Evolutionary conservation across 1,140 invertebrate genomes (phyloP).

Genomic region (Platyura marginata): DNA sequence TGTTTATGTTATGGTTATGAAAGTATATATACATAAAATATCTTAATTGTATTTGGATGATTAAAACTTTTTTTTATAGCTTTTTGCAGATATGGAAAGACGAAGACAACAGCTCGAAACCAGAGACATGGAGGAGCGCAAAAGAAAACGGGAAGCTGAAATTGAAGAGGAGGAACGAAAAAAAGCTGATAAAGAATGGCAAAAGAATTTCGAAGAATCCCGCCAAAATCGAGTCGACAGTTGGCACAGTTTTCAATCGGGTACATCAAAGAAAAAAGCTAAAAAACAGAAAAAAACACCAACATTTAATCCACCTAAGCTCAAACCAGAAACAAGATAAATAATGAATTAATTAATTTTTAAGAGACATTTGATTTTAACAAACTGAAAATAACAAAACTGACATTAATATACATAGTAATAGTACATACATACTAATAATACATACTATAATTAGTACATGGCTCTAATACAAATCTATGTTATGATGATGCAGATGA

Average conservation of each 20-base stretch:
- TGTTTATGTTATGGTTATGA: slow-evolving; percentile 95
- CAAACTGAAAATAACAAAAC: no score
- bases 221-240: slow-evolving; percentile 84
- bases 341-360: no score
- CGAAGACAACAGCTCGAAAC: slow-evolving; percentile 68
- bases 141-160: slow-evolving; percentile 87
- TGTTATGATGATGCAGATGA: no score
- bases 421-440: no score
- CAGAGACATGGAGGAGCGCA: slow-evolving; percentile 83
- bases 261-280: slow-evolving; percentile 42
- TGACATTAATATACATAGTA: no score
- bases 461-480: no score
- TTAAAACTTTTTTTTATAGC: slow-evolving; percentile 24
- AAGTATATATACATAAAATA: slow-evolving; percentile 25
- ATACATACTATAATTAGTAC: no score
- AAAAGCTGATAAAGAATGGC: slow-evolving; percentile 84
- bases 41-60: no score
- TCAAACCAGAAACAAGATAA: slow-evolving; percentile 88
- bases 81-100: slow-evolving; percentile 93
- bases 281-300: slow-evolving; percentile 54
- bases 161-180: slow-evolving; percentile 79
- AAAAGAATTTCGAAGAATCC: slow-evolving; percentile 97
- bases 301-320: slow-evolving; percentile 86
- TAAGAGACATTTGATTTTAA: no score
- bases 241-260: slow-evolving; percentile 86